Evolutionary conservation across 2,113 vertebrate genomes (phyloP).

Genomic region (Dasyornis broadbenti): DNA sequence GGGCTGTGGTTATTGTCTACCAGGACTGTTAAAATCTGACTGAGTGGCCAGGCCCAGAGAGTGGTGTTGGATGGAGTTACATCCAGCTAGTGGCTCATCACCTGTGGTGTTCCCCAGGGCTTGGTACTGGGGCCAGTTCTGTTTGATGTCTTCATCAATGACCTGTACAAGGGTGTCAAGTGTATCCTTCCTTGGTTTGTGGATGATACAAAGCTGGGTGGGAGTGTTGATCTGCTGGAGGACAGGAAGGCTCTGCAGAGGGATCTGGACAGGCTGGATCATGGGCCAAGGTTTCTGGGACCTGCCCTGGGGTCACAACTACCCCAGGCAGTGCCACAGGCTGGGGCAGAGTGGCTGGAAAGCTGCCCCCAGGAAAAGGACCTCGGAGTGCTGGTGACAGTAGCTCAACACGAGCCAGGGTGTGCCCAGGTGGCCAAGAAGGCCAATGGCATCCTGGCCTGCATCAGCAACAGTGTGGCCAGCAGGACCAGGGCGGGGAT

Average conservation of each 20-base stretch:
- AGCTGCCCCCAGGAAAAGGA: neutral
- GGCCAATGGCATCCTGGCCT: neutral
- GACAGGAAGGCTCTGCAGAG: neutral
- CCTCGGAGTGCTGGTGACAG: neutral
- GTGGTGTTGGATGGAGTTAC: neutral
- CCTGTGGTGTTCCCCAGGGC: neutral
- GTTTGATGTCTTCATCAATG: neutral
- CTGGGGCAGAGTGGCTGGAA: neutral
- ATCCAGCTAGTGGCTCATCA: rapidly evolving
- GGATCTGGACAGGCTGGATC: neutral
- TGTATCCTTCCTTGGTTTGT: neutral
- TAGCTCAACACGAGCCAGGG: neutral
- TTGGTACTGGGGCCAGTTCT: neutral
- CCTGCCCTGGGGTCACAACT: neutral
- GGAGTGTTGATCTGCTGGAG: neutral
- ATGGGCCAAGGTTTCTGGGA: neutral
- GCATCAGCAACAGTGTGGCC: neutral
- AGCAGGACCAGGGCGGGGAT: neutral
- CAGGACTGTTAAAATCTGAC: neutral
- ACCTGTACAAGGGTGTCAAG: neutral
- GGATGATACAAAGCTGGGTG: neutral
- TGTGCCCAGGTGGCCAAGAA: neutral
- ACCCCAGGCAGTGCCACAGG: neutral
- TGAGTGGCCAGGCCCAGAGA: rapidly evolving
- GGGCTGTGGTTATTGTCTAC: neutral